A percentile compares a stretch with the other conserved stretches of the same genome.
These are phyloP conservation scores for Drosophila demipolita DNA, from an alignment of 2,888 invertebrate genomes.

Conservation along the genomic window DNA sequence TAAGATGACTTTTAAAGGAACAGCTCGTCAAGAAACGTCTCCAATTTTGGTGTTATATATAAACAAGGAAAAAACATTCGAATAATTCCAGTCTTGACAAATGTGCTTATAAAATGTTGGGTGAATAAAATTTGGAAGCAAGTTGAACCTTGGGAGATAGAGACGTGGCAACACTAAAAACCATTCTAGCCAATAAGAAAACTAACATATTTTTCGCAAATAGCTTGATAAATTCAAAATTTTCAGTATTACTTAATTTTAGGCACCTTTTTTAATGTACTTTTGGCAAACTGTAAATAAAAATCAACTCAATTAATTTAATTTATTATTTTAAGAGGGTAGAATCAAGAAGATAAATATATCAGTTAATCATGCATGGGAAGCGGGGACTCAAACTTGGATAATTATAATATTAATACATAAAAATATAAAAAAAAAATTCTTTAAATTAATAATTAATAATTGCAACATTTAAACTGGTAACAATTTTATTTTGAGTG, in stretches of 20 bases:
- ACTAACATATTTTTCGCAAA: background rate
- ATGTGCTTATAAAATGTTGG: background rate
- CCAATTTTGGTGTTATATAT: slow-evolving; percentile 24
- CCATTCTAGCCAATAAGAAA: slow-evolving; percentile 22
- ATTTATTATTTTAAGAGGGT: background rate
- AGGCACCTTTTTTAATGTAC: background rate
- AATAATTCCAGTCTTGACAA: background rate
- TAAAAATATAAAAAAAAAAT: background rate
- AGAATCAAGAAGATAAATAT: background rate
- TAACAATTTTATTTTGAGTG: background rate
- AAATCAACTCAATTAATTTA: background rate
- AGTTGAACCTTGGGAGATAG: slow-evolving; percentile 37
- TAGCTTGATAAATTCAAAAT: slow-evolving; percentile 18
- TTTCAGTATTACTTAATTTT: background rate
- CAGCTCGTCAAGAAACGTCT: background rate
- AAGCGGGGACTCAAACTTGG: background rate
- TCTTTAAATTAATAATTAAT: background rate
- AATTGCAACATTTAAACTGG: background rate
- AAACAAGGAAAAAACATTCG: background rate
- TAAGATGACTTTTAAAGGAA: slow-evolving; percentile 41
- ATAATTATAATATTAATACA: background rate
- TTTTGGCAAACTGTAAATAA: slow-evolving; percentile 18
- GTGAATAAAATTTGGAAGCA: slow-evolving; percentile 38
- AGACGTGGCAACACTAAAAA: slow-evolving; percentile 21
- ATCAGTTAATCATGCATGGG: background rate